Percentiles rank a stretch among this genome's conserved stretches.
Conservation (phyloP, 1,140 invertebrate genomes). For the Drosophila nigromelanica region DNA sequence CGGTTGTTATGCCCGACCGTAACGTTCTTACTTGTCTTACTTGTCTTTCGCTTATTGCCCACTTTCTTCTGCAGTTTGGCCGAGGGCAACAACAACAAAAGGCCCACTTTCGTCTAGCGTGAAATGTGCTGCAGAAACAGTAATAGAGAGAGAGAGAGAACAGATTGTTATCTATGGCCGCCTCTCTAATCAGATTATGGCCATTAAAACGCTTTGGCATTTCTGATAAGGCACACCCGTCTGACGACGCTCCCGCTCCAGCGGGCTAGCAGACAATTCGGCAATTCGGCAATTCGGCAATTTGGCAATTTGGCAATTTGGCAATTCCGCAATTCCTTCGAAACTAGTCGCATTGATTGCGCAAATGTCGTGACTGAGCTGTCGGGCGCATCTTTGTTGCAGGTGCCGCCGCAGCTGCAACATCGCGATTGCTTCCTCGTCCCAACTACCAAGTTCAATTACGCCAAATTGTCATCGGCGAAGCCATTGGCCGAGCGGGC, state of each 20-base stretch:
- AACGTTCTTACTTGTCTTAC: too few relatives aligned
- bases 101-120: constrained; percentile 37
- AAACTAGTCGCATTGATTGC: constrained; percentile 40
- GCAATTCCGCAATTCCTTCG: not conserved
- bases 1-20: too few relatives aligned
- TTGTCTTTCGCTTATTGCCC: not conserved
- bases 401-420: constrained; percentile 26
- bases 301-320: too few relatives aligned
- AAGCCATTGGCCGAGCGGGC: constrained; percentile 54
- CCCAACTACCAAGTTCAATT: constrained; percentile 66
- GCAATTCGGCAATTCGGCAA: too few relatives aligned
- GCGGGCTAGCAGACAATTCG: too few relatives aligned
- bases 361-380: constrained; percentile 63
- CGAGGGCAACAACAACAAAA: constrained; percentile 9
- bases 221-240: constrained; percentile 13
- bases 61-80: constrained; percentile 26
- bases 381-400: constrained; percentile 30
- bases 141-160: too few relatives aligned
- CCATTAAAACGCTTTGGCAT: constrained; percentile 15
- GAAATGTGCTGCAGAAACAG: constrained; percentile 6
- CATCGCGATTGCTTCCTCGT: constrained; percentile 52
- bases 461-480: constrained; percentile 62
- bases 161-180: constrained; percentile 22
- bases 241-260: too few relatives aligned
- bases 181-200: constrained; percentile 26